These are phyloP conservation scores for Stenolophus ochropezus DNA, from an alignment of 2,888 invertebrate species.

Conservation along the genomic window DNA sequence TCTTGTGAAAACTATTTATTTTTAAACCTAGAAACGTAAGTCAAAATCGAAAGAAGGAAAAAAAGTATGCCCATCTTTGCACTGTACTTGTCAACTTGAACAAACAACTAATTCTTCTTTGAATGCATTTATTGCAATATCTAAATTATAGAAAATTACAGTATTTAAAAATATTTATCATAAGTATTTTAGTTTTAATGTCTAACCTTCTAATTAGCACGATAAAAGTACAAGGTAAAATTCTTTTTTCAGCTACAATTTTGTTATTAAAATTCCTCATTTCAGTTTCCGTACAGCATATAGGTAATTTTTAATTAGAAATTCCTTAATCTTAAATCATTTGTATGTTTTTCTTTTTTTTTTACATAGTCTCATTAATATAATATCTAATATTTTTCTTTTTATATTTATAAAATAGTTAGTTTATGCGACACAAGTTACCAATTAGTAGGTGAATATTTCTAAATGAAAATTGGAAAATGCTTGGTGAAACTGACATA, in stretches of 20 bases:
- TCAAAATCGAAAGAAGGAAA: background rate
- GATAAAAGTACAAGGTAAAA: conserved; percentile 17
- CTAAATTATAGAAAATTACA: conserved; percentile 7
- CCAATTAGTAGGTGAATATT: too few species aligned
- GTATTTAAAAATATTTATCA: conserved; percentile 11
- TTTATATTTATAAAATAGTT: too few species aligned
- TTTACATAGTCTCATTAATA: too few species aligned
- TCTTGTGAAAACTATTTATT: background rate
- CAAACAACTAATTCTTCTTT: background rate
- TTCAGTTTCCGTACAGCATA: background rate
- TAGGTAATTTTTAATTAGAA: background rate
- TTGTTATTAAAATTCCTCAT: background rate
- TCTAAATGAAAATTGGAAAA: too few species aligned
- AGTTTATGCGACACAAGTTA: too few species aligned
- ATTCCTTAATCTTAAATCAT: too few species aligned
- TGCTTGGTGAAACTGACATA: too few species aligned
- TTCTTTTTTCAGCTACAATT: background rate
- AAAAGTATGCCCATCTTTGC: background rate
- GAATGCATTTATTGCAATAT: background rate
- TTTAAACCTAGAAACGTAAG: background rate
- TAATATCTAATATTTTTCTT: too few species aligned
- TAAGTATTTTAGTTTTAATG: background rate
- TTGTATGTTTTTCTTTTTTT: too few species aligned
- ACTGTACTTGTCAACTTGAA: background rate
- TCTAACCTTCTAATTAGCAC: background rate